Conservation (phyloP, 1,140 invertebrate genomes). For the Phocides pigmalion region DNA sequence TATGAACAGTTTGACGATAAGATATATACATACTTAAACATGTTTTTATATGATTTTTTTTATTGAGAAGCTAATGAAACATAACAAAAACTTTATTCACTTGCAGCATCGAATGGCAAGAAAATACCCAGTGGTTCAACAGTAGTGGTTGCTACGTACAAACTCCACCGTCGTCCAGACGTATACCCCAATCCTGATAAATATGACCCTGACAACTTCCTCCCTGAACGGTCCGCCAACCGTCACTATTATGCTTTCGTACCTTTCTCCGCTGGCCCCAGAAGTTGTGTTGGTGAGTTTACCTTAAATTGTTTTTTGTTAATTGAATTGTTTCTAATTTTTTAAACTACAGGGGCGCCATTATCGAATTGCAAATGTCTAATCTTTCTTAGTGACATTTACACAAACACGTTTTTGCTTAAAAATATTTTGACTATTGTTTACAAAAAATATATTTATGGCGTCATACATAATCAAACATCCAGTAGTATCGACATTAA, state of each 20-base stretch:
- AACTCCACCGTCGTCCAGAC: conserved; percentile 90
- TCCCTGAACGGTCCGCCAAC: conserved; percentile 91
- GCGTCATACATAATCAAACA: too few relatives aligned
- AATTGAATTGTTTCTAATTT: too few relatives aligned
- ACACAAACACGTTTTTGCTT: too few relatives aligned
- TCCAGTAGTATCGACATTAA: too few relatives aligned
- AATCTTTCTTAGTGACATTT: too few relatives aligned
- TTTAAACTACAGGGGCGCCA: too few relatives aligned
- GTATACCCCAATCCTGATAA: conserved; percentile 92
- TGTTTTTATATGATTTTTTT: background rate
- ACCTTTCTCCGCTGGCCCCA: conserved; percentile 95
- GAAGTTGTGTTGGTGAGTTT: conserved; percentile 91
- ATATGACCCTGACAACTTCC: conserved; percentile 96
- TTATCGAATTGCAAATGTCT: too few relatives aligned
- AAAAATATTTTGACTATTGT: too few relatives aligned
- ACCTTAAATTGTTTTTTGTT: background rate
- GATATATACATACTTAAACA: too few relatives aligned
- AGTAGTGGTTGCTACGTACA: conserved; percentile 87
- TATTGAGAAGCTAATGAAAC: background rate
- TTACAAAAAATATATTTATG: too few relatives aligned
- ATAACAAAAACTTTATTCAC: conserved; percentile 5
- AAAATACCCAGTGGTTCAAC: conserved; percentile 87
- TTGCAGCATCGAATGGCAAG: conserved; percentile 83
- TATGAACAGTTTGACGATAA: too few relatives aligned
- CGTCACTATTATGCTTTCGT: conserved; percentile 94